Conservation (phyloP, 2,797 vertebrate genomes). For the Anisognathus igniventris region DNA sequence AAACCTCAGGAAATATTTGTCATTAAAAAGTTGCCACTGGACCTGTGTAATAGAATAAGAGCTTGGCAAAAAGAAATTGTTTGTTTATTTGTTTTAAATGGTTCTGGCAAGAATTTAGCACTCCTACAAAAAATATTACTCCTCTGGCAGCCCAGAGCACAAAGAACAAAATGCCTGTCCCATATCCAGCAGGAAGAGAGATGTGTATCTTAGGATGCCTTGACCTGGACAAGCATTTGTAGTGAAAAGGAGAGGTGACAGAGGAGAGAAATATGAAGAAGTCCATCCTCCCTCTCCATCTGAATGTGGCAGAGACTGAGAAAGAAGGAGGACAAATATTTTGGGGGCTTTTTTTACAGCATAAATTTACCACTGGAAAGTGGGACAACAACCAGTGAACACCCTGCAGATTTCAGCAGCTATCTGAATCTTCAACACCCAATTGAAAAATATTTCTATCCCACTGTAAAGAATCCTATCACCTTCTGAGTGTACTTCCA, state of each 20-base stretch:
- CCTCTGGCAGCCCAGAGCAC: neutral
- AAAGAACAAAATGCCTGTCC: neutral
- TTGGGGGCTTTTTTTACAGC: accelerated
- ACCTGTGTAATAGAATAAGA: neutral
- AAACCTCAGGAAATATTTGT: neutral
- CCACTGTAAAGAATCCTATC: neutral
- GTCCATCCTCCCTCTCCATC: neutral
- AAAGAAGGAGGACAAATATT: neutral
- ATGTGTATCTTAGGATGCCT: neutral
- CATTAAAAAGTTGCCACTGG: neutral
- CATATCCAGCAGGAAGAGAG: neutral
- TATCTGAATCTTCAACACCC: neutral
- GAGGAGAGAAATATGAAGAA: neutral
- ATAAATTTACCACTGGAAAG: neutral
- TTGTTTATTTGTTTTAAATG: neutral
- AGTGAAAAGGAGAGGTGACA: neutral
- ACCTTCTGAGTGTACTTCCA: neutral
- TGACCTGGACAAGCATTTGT: neutral
- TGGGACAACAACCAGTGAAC: neutral
- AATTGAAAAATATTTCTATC: neutral
- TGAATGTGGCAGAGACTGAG: neutral
- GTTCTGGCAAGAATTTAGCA: neutral
- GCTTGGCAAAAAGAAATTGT: neutral
- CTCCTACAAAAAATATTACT: neutral
- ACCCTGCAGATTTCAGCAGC: neutral